Evolutionary conservation across 1,140 invertebrate genomes (phyloP).

Genomic region (Procambarus virginalis): DNA sequence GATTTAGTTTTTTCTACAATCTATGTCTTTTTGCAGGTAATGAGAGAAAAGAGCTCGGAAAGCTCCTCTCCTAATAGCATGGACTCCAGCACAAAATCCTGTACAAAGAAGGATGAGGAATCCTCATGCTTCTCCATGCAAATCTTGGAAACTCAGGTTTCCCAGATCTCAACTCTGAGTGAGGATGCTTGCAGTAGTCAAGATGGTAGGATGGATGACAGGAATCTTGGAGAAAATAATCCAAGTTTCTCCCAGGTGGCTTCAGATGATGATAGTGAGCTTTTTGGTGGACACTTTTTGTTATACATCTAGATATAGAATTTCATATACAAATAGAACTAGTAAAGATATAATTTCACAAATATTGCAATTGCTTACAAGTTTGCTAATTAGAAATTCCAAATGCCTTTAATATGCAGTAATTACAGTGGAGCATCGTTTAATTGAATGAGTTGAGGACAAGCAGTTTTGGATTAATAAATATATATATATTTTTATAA

Average conservation of each 20-base stretch:
- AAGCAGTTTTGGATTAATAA: no score
- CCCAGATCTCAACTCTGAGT: conserved; percentile 20
- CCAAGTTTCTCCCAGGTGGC: conserved; percentile 34
- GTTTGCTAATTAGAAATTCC: no score
- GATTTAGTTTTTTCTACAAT: background rate
- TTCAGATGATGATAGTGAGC: conserved; percentile 60
- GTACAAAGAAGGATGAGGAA: conserved; percentile 24
- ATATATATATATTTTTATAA: no score
- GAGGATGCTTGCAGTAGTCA: conserved; percentile 11
- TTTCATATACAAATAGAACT: no score
- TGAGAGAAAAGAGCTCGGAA: conserved; percentile 75
- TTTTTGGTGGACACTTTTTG: background rate
- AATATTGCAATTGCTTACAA: no score
- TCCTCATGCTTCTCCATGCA: background rate
- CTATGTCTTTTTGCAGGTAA: conserved; percentile 37
- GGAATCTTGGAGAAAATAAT: conserved; percentile 52
- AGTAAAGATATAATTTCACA: no score
- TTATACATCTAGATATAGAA: no score
- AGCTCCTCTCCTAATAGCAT: conserved; percentile 49
- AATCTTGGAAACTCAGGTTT: background rate
- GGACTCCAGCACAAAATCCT: conserved; percentile 2
- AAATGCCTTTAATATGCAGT: no score
- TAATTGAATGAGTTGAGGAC: no score
- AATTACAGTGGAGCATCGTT: no score
- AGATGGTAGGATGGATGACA: conserved; percentile 25